These are phyloP conservation scores for Anastrepha ludens DNA, from an alignment of 1,140 invertebrate species.

Conservation along the genomic window DNA sequence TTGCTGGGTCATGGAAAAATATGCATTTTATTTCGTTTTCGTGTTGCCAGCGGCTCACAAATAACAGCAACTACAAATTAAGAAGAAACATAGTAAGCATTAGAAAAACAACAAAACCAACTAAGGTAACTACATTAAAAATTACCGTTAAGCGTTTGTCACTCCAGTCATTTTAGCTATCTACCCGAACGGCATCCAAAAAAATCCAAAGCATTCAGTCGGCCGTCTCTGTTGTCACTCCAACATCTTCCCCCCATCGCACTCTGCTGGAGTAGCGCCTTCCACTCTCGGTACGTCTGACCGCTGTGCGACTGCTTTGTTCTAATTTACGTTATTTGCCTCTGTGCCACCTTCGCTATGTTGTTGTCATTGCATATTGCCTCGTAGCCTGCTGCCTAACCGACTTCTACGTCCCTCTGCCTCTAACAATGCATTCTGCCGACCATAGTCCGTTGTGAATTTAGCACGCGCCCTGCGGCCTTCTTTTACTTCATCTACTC, in stretches of 20 bases:
- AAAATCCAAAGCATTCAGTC: not conserved
- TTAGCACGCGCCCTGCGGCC: constrained; percentile 72
- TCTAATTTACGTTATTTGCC: constrained; percentile 46
- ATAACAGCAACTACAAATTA: constrained; percentile 34
- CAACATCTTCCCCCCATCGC: not conserved
- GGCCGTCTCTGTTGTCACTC: not conserved
- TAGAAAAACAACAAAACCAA: constrained; percentile 16
- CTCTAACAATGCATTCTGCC: constrained; percentile 58
- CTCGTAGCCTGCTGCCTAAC: not conserved
- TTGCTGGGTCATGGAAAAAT: constrained; percentile 16
- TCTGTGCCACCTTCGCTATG: constrained; percentile 2
- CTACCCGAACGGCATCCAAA: not conserved
- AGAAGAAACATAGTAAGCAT: not conserved
- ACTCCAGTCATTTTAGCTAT: constrained; percentile 43
- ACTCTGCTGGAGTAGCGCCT: not conserved
- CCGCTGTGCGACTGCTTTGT: not conserved
- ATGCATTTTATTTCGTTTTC: constrained; percentile 44
- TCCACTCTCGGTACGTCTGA: not conserved
- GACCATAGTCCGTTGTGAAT: constrained; percentile 69
- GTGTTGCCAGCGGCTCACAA: constrained; percentile 23
- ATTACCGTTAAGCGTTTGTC: constrained; percentile 53
- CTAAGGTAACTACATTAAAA: constrained; percentile 36
- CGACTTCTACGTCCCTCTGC: constrained; percentile 69
- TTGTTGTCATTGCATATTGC: constrained; percentile 39
- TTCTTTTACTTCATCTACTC: constrained; percentile 61